Evolutionary conservation across 92 coral and sea anemone genomes (phyloP).

Genomic region (Phenganax marumi): DNA sequence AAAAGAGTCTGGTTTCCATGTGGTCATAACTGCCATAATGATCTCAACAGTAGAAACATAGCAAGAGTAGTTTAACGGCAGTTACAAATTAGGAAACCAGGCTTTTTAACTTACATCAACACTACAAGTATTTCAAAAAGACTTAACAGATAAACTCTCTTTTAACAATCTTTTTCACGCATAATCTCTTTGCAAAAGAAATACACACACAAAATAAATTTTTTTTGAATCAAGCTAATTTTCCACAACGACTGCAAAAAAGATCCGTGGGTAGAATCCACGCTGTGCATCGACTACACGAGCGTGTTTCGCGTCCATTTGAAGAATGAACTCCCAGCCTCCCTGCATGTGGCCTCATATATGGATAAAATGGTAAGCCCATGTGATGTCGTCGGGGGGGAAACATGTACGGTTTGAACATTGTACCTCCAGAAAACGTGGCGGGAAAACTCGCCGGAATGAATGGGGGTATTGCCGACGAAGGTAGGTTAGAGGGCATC

Average conservation of each 20-base stretch:
- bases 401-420: constrained; percentile 32
- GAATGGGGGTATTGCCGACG: constrained; percentile 31
- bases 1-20: no score
- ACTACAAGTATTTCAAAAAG: not conserved
- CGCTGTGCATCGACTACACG: constrained; percentile 65
- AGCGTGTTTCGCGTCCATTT: constrained; percentile 32
- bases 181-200: not conserved
- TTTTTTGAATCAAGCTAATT: constrained; percentile 26
- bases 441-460: constrained; percentile 9
- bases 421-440: constrained; percentile 22
- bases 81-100: no score
- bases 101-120: no score
- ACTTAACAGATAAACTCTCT: not conserved
- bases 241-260: constrained; percentile 97
- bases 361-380: constrained; percentile 31
- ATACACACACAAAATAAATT: not conserved
- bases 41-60: no score
- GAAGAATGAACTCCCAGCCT: constrained; percentile 6
- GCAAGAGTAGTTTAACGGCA: no score
- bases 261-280: constrained; percentile 75
- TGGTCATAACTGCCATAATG: no score
- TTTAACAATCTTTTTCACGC: not conserved
- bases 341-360: constrained; percentile 28
- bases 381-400: constrained; percentile 41
- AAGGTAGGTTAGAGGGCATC: constrained; percentile 21